phyloP scores from a whole-genome alignment of 1,140 invertebrate species.

The Penaeus japonicus region DNA sequence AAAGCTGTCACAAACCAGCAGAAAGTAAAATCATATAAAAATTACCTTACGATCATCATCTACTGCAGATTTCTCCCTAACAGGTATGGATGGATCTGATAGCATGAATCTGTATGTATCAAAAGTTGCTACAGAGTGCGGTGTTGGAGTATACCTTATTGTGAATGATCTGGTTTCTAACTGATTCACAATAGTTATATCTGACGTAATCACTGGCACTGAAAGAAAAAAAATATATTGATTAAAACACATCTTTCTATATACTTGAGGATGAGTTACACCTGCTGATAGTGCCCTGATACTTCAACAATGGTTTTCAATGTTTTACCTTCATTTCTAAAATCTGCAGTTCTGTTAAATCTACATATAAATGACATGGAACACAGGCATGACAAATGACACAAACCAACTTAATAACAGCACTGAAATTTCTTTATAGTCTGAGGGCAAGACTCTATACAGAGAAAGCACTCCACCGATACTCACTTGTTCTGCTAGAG shows the following conservation, averaged over 20 bases:
- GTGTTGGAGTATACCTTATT: conserved; percentile 83
- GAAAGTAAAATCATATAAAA: not conserved
- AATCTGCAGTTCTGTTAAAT: no score
- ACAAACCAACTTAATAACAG: no score
- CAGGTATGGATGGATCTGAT: conserved; percentile 72
- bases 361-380: no score
- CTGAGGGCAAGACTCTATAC: not conserved
- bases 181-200: conserved; percentile 84
- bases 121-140: conserved; percentile 77
- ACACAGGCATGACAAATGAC: no score
- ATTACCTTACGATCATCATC: conserved; percentile 76
- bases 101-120: conserved; percentile 79
- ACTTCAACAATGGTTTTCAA: no score
- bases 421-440: no score
- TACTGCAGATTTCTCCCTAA: conserved; percentile 77
- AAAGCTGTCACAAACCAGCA: not conserved
- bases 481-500: conserved; percentile 63
- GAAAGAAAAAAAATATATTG: not conserved
- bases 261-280: no score
- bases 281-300: no score
- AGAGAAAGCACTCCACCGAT: not conserved
- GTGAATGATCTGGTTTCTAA: conserved; percentile 77
- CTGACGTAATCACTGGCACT: conserved; percentile 89
- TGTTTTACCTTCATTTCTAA: no score
- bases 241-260: no score